phyloP scores from a whole-genome alignment of 2,888 invertebrate species.

The Pseudoips prasinana region DNA sequence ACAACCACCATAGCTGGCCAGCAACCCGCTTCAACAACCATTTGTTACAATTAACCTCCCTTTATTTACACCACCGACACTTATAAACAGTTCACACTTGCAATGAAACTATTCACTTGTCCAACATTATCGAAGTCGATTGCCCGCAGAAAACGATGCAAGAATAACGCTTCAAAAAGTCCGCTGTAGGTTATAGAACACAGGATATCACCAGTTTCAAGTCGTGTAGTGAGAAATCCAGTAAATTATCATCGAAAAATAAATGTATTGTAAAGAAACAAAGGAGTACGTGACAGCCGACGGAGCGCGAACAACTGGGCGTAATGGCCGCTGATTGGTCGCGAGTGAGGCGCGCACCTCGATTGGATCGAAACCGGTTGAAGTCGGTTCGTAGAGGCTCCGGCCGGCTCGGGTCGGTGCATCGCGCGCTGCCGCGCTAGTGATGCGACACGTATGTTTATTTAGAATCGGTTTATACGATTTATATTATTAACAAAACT shows the following conservation, averaged over 20 bases:
- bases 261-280: slow-evolving; percentile 41
- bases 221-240: slow-evolving; percentile 28
- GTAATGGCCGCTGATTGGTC: slow-evolving; percentile 68
- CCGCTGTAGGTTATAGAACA: slow-evolving; percentile 22
- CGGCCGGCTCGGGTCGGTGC: slow-evolving; percentile 71
- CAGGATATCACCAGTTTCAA: slow-evolving; percentile 46
- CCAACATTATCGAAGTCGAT: slow-evolving; percentile 65
- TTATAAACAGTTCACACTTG: slow-evolving; percentile 16
- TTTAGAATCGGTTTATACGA: slow-evolving; percentile 24
- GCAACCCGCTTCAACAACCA: slow-evolving; percentile 64
- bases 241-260: slow-evolving; percentile 44
- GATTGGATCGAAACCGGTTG: slow-evolving; percentile 74
- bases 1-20: slow-evolving; percentile 72
- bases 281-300: slow-evolving; percentile 46
- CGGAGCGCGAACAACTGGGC: slow-evolving; percentile 60
- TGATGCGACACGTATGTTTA: slow-evolving; percentile 46
- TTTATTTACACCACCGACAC: slow-evolving; percentile 36
- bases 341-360: slow-evolving; percentile 59
- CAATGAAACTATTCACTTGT: slow-evolving; percentile 56
- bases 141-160: slow-evolving; percentile 31
- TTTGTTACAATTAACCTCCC: slow-evolving; percentile 54
- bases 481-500: slow-evolving; percentile 8
- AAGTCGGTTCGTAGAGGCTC: slow-evolving; percentile 68
- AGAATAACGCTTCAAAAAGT: slow-evolving; percentile 18
- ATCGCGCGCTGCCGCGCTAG: slow-evolving; percentile 50